Conservation (phyloP, 2,797 vertebrate species). For the Toxotes lorentzi region DNA sequence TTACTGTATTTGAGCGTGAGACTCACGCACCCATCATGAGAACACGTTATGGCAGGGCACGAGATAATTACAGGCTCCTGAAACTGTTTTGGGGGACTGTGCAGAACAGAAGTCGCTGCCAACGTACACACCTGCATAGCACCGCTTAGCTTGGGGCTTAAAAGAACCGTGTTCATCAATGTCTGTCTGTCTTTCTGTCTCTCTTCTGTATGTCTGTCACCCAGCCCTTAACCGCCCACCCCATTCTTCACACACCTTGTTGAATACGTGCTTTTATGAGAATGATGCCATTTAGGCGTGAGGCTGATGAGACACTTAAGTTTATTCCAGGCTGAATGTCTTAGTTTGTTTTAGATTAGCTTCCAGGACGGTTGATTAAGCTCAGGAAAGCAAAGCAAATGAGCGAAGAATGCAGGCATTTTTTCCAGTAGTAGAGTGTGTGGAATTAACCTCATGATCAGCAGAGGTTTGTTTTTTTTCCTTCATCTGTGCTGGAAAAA, state of each 20-base stretch:
- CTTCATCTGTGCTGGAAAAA: conserved; percentile 12
- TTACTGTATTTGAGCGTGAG: conserved; percentile 43
- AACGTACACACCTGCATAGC: conserved; percentile 85
- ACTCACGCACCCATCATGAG: conserved; percentile 62
- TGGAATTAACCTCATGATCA: conserved; percentile 53
- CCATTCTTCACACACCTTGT: conserved; percentile 43
- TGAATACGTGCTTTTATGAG: conserved; percentile 69
- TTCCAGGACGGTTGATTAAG: conserved; percentile 60
- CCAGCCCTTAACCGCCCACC: conserved; percentile 17
- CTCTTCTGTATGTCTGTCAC: conserved; percentile 45
- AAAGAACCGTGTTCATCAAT: conserved; percentile 75
- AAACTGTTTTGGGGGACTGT: conserved; percentile 73
- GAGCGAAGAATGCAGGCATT: conserved; percentile 50
- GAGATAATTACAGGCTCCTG: conserved; percentile 84
- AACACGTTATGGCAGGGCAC: conserved; percentile 85
- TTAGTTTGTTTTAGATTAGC: conserved; percentile 64
- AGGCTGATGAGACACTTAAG: conserved; percentile 63
- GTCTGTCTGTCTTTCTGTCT: conserved; percentile 61
- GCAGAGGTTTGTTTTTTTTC: neutral
- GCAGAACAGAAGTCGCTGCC: conserved; percentile 79
- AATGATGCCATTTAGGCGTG: conserved; percentile 68
- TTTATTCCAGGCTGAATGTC: conserved; percentile 64
- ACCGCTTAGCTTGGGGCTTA: conserved; percentile 74
- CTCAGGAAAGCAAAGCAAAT: conserved; percentile 56
- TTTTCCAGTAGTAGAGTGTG: conserved; percentile 38